Evolutionary conservation across 2,797 vertebrate genomes (phyloP).

Genomic region (Gadopsis marmoratus): DNA sequence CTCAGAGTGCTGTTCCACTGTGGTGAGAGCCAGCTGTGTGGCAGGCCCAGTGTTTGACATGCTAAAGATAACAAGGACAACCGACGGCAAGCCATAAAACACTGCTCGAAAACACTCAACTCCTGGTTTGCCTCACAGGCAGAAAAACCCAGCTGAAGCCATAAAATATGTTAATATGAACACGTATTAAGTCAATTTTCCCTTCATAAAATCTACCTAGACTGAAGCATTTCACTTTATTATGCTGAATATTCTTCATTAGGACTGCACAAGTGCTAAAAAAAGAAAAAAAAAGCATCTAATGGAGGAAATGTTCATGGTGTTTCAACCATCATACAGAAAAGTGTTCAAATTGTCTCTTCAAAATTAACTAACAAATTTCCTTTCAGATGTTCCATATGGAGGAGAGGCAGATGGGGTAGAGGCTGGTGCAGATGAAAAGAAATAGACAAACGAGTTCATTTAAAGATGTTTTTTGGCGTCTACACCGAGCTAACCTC

Average conservation of each 20-base stretch:
- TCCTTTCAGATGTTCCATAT: constrained; percentile 31
- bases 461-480: constrained; percentile 82
- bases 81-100: constrained; percentile 51
- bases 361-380: constrained; percentile 52
- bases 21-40: constrained; percentile 71
- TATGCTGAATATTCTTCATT: constrained; percentile 16
- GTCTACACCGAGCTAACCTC: constrained; percentile 81
- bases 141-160: constrained; percentile 35
- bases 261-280: neutral
- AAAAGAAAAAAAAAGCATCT: constrained; percentile 27
- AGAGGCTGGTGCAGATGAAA: constrained; percentile 64
- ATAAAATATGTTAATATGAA: constrained; percentile 49
- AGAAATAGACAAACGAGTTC: constrained; percentile 80
- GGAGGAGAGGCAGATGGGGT: constrained; percentile 57
- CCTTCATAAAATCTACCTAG: constrained; percentile 26
- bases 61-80: constrained; percentile 71
- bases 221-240: constrained; percentile 9
- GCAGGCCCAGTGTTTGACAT: constrained; percentile 65
- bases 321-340: constrained; percentile 14
- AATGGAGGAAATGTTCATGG: constrained; percentile 11
- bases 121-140: constrained; percentile 53
- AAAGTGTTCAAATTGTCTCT: constrained; percentile 27
- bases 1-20: constrained; percentile 52
- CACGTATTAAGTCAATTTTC: constrained; percentile 26
- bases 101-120: constrained; percentile 21